These are phyloP conservation scores for Phalacrocorax carbo DNA, from an alignment of 2,113 vertebrate genomes.

Conservation along the genomic window DNA sequence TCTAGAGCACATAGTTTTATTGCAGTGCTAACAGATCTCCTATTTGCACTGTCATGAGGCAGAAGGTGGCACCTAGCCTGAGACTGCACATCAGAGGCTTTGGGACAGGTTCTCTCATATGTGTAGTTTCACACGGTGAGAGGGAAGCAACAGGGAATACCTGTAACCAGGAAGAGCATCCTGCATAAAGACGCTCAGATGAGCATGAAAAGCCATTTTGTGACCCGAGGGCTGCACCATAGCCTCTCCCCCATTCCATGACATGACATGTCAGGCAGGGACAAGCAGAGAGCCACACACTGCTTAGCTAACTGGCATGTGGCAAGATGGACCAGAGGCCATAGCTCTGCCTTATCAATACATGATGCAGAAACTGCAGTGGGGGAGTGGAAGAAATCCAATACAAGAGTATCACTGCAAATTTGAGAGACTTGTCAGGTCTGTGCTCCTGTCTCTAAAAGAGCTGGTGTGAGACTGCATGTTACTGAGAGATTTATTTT, in stretches of 20 bases:
- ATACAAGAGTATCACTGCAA: neutral
- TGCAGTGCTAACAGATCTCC: neutral
- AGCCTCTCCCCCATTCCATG: fast-evolving
- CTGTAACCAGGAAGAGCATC: neutral
- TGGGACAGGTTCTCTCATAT: neutral
- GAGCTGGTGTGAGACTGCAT: slow-evolving; percentile 41
- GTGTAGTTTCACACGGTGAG: neutral
- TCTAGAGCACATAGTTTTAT: neutral
- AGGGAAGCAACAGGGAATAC: neutral
- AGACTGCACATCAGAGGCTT: neutral
- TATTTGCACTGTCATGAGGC: fast-evolving
- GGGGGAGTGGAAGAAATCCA: neutral
- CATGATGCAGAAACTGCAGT: neutral
- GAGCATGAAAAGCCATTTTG: neutral
- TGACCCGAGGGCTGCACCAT: neutral
- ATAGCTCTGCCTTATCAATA: neutral
- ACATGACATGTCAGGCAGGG: neutral
- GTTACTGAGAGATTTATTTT: slow-evolving; percentile 38
- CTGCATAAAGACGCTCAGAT: neutral
- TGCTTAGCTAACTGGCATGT: neutral
- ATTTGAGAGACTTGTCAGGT: slow-evolving; percentile 38
- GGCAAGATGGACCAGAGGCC: neutral
- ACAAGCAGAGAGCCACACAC: fast-evolving
- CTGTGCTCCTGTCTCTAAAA: slow-evolving; percentile 20
- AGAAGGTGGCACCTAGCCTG: neutral